Evolutionary conservation across 2,113 vertebrate genomes (phyloP), one percentile per base, ranked within the genome.

Genomic region (Ardeotis arabs): DNA sequence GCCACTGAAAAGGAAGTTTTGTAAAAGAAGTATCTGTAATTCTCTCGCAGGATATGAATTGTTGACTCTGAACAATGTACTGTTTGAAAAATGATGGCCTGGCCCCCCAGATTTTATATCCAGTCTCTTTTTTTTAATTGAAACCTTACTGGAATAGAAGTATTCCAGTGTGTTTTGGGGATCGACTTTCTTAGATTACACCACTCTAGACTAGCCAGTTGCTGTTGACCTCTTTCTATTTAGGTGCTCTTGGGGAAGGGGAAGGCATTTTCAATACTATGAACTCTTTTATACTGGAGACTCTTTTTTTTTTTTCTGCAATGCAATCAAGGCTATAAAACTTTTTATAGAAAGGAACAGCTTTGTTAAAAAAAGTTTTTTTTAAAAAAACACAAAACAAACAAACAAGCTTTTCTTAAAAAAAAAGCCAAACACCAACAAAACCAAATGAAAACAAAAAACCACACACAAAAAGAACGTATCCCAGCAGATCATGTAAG

Each of bases 241-340:
- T 96, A 98, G 97, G 97, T 98, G 97, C 97, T 98, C 93, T 96
- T 95, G 90, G 93, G 96, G 94, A 94, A 73, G 78, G 93, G 91
- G 93, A 79, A 95, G 50, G 45, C 78, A 83, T 90, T 97, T 97
- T 97, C 76, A 53, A 95, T 93, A 95, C 95, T 96, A 52, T 60
- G 44, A 94, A 94, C 50, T 84, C n/a, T 97, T 98, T 97, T 98
- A 33, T 98, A 98, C 89, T 94, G 95, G 94, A 92, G 52, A 81
- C 29, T 70, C n/a, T n/a, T n/a, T n/a, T 27, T 17, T n/a, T 16
- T 96, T 97, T 95, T 97, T 97, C 70, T 98, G 96, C 85, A 94
- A 85, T 44, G 44, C 72, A 93, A 92, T 95, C 92, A 95, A 97
- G 75, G 60, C 90, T 93, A 92, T 82, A 95, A 55, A 70, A 50